A percentile compares a stretch with the other conserved stretches of the same genome.
Conservation (phyloP, 2,113 vertebrate genomes). For the Notiomystis cincta region DNA sequence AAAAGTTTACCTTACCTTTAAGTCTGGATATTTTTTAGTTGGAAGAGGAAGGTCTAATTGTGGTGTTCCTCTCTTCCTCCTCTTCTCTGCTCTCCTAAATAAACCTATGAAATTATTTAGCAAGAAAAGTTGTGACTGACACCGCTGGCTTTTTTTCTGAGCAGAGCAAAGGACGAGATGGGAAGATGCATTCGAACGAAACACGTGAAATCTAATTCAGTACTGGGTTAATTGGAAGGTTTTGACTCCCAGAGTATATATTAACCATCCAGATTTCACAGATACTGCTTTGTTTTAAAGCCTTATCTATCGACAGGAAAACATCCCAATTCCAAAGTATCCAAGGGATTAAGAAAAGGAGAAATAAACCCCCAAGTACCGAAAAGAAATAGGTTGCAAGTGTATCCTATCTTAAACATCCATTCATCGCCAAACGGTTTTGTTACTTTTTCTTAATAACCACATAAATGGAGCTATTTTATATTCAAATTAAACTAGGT, state of each 20-base stretch:
- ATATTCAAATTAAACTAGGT: slow-evolving; percentile 80
- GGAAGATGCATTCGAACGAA: slow-evolving; percentile 37
- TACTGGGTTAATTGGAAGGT: slow-evolving; percentile 36
- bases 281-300: slow-evolving; percentile 42
- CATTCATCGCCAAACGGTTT: slow-evolving; percentile 71
- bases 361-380: neutral
- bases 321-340: slow-evolving; percentile 50
- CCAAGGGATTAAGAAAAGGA: slow-evolving; percentile 61
- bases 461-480: slow-evolving; percentile 77
- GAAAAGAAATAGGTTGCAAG: slow-evolving; percentile 56
- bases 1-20: slow-evolving; percentile 78
- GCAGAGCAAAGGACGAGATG: slow-evolving; percentile 47
- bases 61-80: slow-evolving; percentile 48
- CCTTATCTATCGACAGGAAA: slow-evolving; percentile 63
- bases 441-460: slow-evolving; percentile 70
- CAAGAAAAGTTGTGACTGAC: slow-evolving; percentile 36
- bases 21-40: slow-evolving; percentile 64
- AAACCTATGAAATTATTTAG: slow-evolving; percentile 62
- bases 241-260: slow-evolving; percentile 47
- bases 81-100: slow-evolving; percentile 58
- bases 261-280: slow-evolving; percentile 54
- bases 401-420: slow-evolving; percentile 73
- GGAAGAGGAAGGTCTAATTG: slow-evolving; percentile 64
- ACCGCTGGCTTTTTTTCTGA: slow-evolving; percentile 14
- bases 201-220: slow-evolving; percentile 30